Evolutionary conservation across 2,113 vertebrate species (phyloP).

Genomic region (Pimephales promelas): DNA sequence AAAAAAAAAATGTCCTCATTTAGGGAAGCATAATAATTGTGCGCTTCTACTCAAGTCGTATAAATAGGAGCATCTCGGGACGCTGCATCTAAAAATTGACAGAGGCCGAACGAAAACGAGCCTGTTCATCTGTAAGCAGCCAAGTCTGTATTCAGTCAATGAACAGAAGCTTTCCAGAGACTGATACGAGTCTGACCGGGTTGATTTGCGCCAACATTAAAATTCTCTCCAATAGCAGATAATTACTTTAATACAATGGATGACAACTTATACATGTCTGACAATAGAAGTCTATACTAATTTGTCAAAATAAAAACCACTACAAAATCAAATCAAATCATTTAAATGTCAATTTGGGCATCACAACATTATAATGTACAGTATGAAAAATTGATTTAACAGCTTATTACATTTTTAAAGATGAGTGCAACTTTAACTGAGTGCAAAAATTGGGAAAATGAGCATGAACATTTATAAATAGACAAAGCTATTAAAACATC

Average conservation of each 20-base stretch:
- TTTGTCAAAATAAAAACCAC: not conserved
- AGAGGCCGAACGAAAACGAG: not conserved
- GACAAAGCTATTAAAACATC: not conserved
- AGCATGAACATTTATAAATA: not conserved
- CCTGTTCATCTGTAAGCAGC: not conserved
- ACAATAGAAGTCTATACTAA: not conserved
- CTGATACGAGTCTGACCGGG: not conserved
- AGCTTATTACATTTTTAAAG: not conserved
- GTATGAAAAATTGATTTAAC: not conserved
- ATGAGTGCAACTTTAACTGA: not conserved
- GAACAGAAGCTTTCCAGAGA: not conserved
- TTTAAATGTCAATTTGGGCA: not conserved
- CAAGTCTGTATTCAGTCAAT: not conserved
- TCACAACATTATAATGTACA: not conserved
- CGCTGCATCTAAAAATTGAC: constrained; percentile 8
- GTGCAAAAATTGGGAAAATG: not conserved
- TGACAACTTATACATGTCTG: not conserved
- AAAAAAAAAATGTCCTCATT: constrained; percentile 18
- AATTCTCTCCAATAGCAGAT: not conserved
- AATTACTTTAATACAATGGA: not conserved
- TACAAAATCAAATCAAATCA: too few species aligned
- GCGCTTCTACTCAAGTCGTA: not conserved
- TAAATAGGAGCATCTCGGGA: not conserved
- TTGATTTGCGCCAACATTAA: not conserved
- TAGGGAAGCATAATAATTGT: constrained; percentile 17